phyloP scores from a whole-genome alignment of 2,113 vertebrate genomes.

The Sander vitreus region DNA sequence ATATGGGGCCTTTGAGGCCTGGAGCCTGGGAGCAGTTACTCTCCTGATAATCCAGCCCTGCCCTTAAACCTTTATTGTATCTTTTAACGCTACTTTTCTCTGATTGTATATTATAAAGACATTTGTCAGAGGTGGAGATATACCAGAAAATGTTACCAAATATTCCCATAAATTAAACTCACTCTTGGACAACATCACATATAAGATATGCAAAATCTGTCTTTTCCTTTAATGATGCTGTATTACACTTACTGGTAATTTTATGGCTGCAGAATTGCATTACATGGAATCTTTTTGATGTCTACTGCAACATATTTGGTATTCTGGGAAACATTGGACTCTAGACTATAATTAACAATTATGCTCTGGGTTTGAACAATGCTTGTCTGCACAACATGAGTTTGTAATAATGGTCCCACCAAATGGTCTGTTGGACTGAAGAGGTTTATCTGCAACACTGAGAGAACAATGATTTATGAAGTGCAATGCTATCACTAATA shows the following conservation, averaged over 20 bases:
- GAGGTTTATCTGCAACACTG: neutral
- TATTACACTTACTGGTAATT: neutral
- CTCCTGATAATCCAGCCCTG: neutral
- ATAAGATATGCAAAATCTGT: neutral
- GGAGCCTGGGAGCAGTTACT: neutral
- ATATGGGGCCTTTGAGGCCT: neutral
- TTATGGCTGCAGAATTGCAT: constrained; percentile 2
- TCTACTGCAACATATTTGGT: constrained; percentile 13
- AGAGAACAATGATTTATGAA: constrained; percentile 17
- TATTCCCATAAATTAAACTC: neutral
- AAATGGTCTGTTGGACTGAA: constrained; percentile 1
- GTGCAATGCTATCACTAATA: neutral
- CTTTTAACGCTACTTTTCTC: neutral
- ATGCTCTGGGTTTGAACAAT: neutral
- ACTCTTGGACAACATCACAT: neutral
- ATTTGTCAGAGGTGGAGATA: neutral
- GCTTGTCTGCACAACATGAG: constrained; percentile 4
- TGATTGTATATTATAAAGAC: neutral
- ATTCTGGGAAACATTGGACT: constrained; percentile 18
- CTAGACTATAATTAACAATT: constrained; percentile 28
- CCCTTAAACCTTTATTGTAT: neutral
- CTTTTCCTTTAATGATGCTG: neutral
- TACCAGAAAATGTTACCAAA: neutral
- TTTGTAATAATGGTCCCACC: constrained; percentile 12
- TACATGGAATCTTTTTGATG: neutral